Evolutionary conservation across 2,888 invertebrate species (phyloP), one percentile per base, ranked within the genome.

Genomic region (Apantesis nais): DNA sequence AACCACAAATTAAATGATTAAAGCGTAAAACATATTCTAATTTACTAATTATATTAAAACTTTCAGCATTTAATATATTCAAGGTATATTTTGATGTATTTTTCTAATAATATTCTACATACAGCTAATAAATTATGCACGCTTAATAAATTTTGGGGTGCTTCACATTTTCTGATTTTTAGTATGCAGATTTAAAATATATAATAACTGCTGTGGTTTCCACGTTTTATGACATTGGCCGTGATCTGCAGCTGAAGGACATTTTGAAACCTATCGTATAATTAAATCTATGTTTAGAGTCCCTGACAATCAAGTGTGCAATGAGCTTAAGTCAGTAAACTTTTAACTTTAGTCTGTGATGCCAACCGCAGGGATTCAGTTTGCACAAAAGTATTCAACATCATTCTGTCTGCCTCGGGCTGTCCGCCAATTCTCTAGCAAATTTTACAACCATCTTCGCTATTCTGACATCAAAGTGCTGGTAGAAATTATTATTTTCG

Each of bases 321-420:
- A 25, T 29, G 29, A 29, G 11, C 41, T 16, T 19, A 63, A 58
- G 12, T 58, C 31, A 68, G n/a, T 31, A n/a, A 31, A 29, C 58
- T 34, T 67, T 29, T 62, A 62, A 62, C 62, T 41, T 41, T 3
- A 63, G 29, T 29, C 19, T 63, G 29, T 29, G 29, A 41, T 63
- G 29, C 41, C 41, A 19, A 41, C 63, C 29, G 41, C 29, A 48
- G 22, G 44, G 65, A 48, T 63, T 63, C 11, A 41, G 41, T 63
- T 29, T 63, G 41, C 29, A 41, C 63, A 63, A 41, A 63, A 41
- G 62, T 41, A 62, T 62, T 16, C 62, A 39, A 62, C 25, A 39
- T 62, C 22, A 34, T 62, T 62, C 62, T 25, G 62, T n/a, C 62
- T 41, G 41, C 62, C 19, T 63, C 41, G 29, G 62, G 62, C 62